Conservation (phyloP, 2,888 invertebrate species). For the Chorisops tibialis region DNA sequence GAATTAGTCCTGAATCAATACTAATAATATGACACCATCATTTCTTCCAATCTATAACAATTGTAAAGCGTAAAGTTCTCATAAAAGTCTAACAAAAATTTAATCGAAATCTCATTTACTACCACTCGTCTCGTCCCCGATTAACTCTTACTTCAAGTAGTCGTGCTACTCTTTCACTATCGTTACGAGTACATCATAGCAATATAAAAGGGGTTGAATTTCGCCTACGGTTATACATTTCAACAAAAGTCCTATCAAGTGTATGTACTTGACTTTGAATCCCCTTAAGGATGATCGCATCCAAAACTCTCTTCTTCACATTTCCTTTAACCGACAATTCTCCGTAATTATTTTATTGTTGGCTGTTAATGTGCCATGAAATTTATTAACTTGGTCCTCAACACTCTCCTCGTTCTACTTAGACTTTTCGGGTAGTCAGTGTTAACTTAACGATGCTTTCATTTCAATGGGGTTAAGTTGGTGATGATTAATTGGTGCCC, state of each 20-base stretch:
- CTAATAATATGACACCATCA: too few relatives aligned
- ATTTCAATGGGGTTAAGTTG: not conserved
- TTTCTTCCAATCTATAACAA: too few relatives aligned
- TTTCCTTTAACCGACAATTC: slow-evolving; percentile 5
- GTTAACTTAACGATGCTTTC: not conserved
- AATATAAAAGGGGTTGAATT: slow-evolving; percentile 19
- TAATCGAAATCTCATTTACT: too few relatives aligned
- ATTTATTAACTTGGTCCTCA: slow-evolving; percentile 37
- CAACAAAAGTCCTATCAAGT: slow-evolving; percentile 11
- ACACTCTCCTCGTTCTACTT: not conserved
- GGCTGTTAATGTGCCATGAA: slow-evolving; percentile 42
- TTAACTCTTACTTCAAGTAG: too few relatives aligned
- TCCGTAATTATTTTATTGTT: slow-evolving; percentile 43
- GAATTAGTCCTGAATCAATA: too few relatives aligned
- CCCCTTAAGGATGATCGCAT: slow-evolving; percentile 1
- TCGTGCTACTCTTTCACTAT: not conserved
- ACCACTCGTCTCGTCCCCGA: too few relatives aligned
- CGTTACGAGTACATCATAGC: slow-evolving; percentile 1
- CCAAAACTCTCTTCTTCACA: not conserved
- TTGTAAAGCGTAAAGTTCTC: too few relatives aligned
- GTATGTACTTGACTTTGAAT: slow-evolving; percentile 18
- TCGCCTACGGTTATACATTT: slow-evolving; percentile 20
- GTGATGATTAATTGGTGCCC: slow-evolving; percentile 13
- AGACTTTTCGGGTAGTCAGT: not conserved
- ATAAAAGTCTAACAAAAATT: too few relatives aligned